These are phyloP conservation scores for Taurulus bubalis DNA, from an alignment of 2,113 vertebrate species.

Conservation along the genomic window DNA sequence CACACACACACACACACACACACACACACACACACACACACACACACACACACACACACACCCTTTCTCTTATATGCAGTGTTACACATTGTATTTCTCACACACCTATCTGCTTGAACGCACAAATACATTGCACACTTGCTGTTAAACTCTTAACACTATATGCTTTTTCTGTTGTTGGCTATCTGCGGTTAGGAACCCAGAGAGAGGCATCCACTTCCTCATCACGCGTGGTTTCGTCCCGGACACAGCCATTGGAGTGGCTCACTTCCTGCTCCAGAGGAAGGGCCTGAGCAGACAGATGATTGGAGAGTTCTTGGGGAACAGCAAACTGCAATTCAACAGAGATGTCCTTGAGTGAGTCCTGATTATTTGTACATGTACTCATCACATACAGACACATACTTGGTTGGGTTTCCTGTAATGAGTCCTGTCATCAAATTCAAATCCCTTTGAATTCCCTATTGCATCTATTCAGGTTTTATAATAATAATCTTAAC, in stretches of 20 bases:
- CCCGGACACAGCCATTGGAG: conserved; percentile 96
- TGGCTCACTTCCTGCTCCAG: conserved; percentile 97
- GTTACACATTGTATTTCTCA: conserved; percentile 39
- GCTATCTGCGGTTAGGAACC: conserved; percentile 87
- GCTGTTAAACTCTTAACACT: conserved; percentile 22
- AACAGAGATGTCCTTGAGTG: conserved; percentile 86
- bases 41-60: conserved; percentile 26
- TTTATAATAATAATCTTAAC: background rate
- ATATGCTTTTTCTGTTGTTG: conserved; percentile 21
- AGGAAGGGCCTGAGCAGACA: conserved; percentile 89
- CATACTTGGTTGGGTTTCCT: background rate
- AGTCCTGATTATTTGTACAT: conserved; percentile 55
- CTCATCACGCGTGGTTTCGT: conserved; percentile 97
- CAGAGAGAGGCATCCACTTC: conserved; percentile 98
- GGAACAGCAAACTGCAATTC: conserved; percentile 86
- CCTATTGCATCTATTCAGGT: background rate
- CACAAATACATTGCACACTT: conserved; percentile 31
- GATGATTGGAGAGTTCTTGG: conserved; percentile 87
- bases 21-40: conserved; percentile 18
- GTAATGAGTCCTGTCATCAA: background rate
- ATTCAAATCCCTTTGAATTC: background rate
- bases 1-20: conserved; percentile 18
- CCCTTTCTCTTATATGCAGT: conserved; percentile 19
- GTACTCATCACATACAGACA: background rate
- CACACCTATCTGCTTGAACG: conserved; percentile 35